phyloP scores from a whole-genome alignment of 2,113 vertebrate species.

The Gopherus evgoodei region DNA sequence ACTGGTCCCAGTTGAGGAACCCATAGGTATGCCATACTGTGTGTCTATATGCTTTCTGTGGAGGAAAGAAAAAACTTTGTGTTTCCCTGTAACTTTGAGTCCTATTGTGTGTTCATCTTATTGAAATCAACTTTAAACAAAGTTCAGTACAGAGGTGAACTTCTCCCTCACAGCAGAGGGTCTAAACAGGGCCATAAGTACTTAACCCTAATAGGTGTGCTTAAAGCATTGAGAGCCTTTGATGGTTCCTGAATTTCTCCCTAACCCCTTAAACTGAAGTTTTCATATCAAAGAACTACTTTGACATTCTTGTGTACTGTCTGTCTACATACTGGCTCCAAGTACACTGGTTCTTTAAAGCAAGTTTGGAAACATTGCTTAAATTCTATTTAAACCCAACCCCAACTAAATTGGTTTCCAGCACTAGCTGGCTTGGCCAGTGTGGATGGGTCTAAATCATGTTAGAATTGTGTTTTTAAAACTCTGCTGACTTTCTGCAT shows the following conservation, averaged over 20 bases:
- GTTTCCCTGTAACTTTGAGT: not conserved
- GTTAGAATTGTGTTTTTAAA: not conserved
- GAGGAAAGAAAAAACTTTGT: not conserved
- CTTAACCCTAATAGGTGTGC: not conserved
- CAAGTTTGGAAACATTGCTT: not conserved
- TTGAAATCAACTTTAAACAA: not conserved
- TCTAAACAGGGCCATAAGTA: not conserved
- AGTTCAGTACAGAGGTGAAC: not conserved
- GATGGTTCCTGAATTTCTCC: not conserved
- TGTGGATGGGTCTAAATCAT: not conserved
- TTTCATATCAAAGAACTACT: not conserved
- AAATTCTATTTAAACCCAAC: not conserved
- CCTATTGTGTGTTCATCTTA: not conserved
- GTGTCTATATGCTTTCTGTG: not conserved
- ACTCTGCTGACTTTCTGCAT: fast-evolving
- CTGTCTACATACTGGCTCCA: not conserved
- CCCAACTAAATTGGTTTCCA: not conserved
- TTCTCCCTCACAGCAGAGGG: not conserved
- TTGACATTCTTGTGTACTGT: not conserved
- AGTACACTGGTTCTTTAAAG: not conserved
- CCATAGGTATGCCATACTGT: conserved; percentile 82
- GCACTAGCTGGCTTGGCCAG: not conserved
- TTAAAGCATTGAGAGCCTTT: not conserved
- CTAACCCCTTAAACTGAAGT: not conserved
- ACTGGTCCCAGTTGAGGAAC: conserved; percentile 88